Evolutionary conservation across 2,888 invertebrate genomes (phyloP).

Genomic region (Nemapogon koenigi): DNA sequence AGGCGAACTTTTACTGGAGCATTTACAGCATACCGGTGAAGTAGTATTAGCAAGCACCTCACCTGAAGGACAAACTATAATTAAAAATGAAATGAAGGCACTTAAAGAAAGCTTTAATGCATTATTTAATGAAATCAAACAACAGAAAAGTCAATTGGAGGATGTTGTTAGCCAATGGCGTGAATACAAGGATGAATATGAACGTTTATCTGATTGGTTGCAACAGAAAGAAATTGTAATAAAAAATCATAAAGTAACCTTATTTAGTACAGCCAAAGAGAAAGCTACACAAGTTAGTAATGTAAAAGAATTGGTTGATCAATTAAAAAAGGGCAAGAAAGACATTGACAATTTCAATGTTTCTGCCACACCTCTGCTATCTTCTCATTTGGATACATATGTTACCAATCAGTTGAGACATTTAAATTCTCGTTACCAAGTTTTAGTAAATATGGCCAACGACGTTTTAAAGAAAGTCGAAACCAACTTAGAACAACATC

Average conservation of each 20-base stretch:
- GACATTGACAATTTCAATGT: slow-evolving; percentile 86
- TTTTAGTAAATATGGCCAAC: slow-evolving; percentile 84
- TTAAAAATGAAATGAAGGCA: slow-evolving; percentile 85
- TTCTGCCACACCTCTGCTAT: slow-evolving; percentile 75
- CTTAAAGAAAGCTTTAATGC: slow-evolving; percentile 84
- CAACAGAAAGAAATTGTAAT: slow-evolving; percentile 91
- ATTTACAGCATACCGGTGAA: slow-evolving; percentile 86
- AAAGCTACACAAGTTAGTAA: slow-evolving; percentile 86
- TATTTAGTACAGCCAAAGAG: slow-evolving; percentile 79
- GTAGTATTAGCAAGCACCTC: slow-evolving; percentile 87
- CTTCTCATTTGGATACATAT: slow-evolving; percentile 86
- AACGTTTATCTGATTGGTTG: slow-evolving; percentile 89
- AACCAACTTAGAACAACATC: slow-evolving; percentile 85
- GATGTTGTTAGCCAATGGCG: slow-evolving; percentile 84
- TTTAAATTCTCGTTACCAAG: slow-evolving; percentile 88
- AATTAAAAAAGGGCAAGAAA: slow-evolving; percentile 77
- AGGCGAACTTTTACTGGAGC: slow-evolving; percentile 86
- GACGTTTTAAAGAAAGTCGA: slow-evolving; percentile 91
- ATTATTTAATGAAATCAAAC: slow-evolving; percentile 84
- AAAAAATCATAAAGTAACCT: slow-evolving; percentile 86
- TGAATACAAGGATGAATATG: slow-evolving; percentile 92
- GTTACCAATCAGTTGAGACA: slow-evolving; percentile 87
- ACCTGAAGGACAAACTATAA: slow-evolving; percentile 77
- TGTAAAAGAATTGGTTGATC: slow-evolving; percentile 77
- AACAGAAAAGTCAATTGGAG: slow-evolving; percentile 85